These are phyloP conservation scores for Rhadina sibilatrix DNA, from an alignment of 2,113 vertebrate genomes.

Conservation along the genomic window DNA sequence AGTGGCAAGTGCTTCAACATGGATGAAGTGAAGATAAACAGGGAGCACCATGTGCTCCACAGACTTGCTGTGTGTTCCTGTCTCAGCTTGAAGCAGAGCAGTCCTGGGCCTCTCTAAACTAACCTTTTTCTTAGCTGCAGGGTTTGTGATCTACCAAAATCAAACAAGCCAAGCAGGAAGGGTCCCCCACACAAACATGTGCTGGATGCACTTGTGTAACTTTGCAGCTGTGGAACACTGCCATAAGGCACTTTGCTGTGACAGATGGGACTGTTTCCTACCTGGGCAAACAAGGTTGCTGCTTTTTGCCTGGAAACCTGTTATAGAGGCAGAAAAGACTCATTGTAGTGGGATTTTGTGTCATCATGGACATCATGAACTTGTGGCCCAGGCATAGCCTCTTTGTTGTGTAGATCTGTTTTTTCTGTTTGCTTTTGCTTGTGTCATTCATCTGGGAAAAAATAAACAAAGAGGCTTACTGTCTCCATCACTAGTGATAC, in stretches of 20 bases:
- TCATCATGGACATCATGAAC: not conserved
- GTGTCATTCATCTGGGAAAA: not conserved
- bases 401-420: not conserved
- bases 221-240: not conserved
- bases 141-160: not conserved
- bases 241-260: not conserved
- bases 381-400: not conserved
- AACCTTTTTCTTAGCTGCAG: not conserved
- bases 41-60: rapidly evolving
- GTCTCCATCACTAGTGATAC: not conserved
- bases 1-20: not conserved
- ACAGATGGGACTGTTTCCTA: not conserved
- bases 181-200: not conserved
- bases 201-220: not conserved
- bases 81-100: not conserved
- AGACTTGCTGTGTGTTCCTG: not conserved
- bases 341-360: not conserved
- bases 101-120: not conserved
- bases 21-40: rapidly evolving
- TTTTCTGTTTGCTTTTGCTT: conserved; percentile 12
- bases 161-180: not conserved
- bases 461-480: not conserved
- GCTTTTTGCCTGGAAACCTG: not conserved
- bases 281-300: not conserved
- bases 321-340: not conserved